These are phyloP conservation scores for Cantharis rufa DNA, from an alignment of 2,888 invertebrate genomes.

Conservation along the genomic window DNA sequence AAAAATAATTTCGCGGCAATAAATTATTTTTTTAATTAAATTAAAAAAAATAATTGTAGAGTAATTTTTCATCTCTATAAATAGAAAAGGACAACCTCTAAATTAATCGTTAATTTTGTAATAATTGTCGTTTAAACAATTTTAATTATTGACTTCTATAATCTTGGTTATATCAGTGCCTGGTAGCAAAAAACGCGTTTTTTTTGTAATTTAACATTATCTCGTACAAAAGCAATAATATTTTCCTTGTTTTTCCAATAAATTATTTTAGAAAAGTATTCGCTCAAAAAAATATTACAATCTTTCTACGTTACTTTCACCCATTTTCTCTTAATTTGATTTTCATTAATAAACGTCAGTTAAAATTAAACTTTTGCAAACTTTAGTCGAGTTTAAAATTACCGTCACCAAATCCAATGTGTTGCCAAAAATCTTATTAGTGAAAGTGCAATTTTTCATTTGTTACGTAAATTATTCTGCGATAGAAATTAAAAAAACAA, in stretches of 20 bases:
- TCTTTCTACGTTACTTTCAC: neutral
- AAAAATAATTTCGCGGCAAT: neutral
- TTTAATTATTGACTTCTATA: neutral
- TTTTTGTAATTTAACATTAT: neutral
- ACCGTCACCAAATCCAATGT: neutral
- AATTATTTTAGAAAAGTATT: neutral
- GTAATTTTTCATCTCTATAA: neutral
- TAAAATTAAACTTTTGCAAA: neutral
- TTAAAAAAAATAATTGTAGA: neutral
- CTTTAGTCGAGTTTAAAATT: neutral
- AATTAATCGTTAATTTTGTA: slow-evolving; percentile 1
- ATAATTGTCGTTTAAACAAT: neutral
- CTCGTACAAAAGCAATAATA: neutral
- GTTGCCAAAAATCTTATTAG: neutral
- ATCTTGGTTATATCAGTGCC: neutral
- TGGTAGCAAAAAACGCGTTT: neutral
- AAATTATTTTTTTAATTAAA: neutral
- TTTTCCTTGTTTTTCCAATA: neutral
- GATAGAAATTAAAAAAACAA: neutral
- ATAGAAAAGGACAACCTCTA: neutral
- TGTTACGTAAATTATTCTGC: neutral
- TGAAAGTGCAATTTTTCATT: neutral
- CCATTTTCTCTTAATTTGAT: neutral
- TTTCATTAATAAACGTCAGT: neutral
- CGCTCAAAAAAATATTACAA: neutral